A percentile compares a stretch with the other conserved stretches of the same genome.
Evolutionary conservation across 2,888 invertebrate genomes (phyloP).

Genomic region (Himalopsyche kuldschensis): DNA sequence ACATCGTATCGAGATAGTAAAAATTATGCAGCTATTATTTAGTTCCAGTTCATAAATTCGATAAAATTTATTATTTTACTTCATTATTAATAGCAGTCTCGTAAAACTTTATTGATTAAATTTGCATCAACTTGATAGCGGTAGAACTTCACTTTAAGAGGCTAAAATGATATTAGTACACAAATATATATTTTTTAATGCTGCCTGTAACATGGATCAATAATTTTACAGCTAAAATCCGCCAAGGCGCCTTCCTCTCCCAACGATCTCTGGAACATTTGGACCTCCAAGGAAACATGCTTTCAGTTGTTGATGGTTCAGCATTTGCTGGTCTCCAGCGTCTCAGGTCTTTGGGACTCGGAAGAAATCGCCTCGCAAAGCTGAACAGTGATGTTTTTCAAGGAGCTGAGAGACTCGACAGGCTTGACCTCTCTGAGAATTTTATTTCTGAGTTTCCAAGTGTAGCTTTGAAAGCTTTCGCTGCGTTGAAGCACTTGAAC

Average conservation of each 20-base stretch:
- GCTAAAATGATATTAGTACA: too few species aligned
- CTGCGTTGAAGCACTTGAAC: conserved; percentile 72
- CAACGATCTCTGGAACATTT: conserved; percentile 73
- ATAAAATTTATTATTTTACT: too few species aligned
- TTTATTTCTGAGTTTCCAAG: conserved; percentile 81
- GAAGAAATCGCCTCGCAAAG: conserved; percentile 75
- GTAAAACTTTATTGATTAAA: too few species aligned
- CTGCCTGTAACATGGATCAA: too few species aligned
- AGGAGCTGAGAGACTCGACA: conserved; percentile 74
- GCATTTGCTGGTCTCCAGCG: conserved; percentile 70
- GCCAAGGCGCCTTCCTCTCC: conserved; percentile 69
- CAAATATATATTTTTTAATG: too few species aligned
- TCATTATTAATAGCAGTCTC: too few species aligned
- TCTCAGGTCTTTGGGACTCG: conserved; percentile 70
- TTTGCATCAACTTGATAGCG: too few species aligned
- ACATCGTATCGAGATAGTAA: too few species aligned
- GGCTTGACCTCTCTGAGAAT: conserved; percentile 84
- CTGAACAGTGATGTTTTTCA: conserved; percentile 85
- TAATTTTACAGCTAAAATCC: conserved; percentile 64
- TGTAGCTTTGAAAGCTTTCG: conserved; percentile 72
- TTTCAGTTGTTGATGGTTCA: conserved; percentile 74
- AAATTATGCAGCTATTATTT: too few species aligned
- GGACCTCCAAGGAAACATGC: conserved; percentile 78
- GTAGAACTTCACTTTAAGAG: too few species aligned
- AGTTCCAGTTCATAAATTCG: too few species aligned